These are phyloP conservation scores for Elysia chlorotica DNA, from an alignment of 1,140 invertebrate species.

Conservation along the genomic window DNA sequence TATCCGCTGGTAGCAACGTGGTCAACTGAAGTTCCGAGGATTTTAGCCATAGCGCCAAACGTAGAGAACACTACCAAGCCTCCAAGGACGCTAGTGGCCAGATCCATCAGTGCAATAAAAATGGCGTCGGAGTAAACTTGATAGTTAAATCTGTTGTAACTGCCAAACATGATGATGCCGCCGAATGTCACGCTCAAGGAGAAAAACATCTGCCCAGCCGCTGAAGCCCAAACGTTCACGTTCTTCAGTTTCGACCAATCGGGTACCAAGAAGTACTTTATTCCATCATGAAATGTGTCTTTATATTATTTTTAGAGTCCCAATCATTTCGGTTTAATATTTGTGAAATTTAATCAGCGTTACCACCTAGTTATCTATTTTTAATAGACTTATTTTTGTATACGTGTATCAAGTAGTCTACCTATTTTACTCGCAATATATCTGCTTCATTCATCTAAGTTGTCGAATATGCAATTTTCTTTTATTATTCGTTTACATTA, in stretches of 20 bases:
- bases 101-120: conserved; percentile 90
- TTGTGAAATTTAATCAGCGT: too few species aligned
- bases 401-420: too few species aligned
- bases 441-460: too few species aligned
- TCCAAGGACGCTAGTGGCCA: conserved; percentile 94
- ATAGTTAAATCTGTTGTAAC: conserved; percentile 90
- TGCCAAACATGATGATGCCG: conserved; percentile 91
- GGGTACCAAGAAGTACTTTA: neutral
- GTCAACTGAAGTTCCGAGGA: conserved; percentile 17
- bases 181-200: conserved; percentile 89
- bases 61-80: conserved; percentile 96
- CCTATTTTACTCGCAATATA: conserved; percentile 90
- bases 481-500: too few species aligned
- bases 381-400: too few species aligned
- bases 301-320: too few species aligned
- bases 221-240: conserved; percentile 82
- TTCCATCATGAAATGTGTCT: conserved; percentile 73
- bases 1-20: conserved; percentile 61
- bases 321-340: too few species aligned
- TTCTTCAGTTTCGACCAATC: neutral
- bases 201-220: conserved; percentile 89
- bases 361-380: too few species aligned
- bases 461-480: too few species aligned
- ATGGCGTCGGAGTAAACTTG: conserved; percentile 86
- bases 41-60: conserved; percentile 70